phyloP scores from a whole-genome alignment of 1,140 invertebrate genomes.

The Ericerus pela region DNA sequence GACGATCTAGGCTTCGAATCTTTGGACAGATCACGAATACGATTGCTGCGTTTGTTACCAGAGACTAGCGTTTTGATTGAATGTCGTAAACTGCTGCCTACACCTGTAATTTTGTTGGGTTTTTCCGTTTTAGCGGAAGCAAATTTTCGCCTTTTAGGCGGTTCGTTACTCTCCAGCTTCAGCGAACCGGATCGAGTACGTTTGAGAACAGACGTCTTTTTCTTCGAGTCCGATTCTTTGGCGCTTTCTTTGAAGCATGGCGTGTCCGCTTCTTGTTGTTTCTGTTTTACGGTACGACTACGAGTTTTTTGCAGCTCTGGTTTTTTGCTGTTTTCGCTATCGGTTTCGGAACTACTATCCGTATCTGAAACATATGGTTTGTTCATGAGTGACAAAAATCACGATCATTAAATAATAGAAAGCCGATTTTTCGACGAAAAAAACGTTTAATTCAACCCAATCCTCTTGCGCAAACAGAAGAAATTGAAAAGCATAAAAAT shows the following conservation, averaged over 20 bases:
- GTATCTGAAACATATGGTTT: conserved; percentile 27
- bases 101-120: not conserved
- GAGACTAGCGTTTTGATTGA: not conserved
- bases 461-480: too few relatives aligned
- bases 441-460: too few relatives aligned
- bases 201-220: not conserved
- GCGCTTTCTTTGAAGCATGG: not conserved
- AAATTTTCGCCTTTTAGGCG: not conserved
- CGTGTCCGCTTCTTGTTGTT: not conserved
- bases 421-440: too few relatives aligned
- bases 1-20: not conserved
- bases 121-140: not conserved
- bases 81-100: not conserved
- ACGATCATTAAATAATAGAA: too few relatives aligned
- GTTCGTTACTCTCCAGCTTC: not conserved
- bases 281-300: conserved; percentile 6
- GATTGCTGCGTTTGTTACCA: not conserved
- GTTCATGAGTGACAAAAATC: too few relatives aligned
- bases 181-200: not conserved
- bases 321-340: conserved; percentile 23
- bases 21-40: not conserved
- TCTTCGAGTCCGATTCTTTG: not conserved
- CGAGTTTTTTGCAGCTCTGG: conserved; percentile 14
- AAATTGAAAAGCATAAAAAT: too few relatives aligned
- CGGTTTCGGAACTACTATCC: conserved; percentile 33